Evolutionary conservation across 1,140 invertebrate genomes (phyloP).

Genomic region (Hyles euphorbiae): DNA sequence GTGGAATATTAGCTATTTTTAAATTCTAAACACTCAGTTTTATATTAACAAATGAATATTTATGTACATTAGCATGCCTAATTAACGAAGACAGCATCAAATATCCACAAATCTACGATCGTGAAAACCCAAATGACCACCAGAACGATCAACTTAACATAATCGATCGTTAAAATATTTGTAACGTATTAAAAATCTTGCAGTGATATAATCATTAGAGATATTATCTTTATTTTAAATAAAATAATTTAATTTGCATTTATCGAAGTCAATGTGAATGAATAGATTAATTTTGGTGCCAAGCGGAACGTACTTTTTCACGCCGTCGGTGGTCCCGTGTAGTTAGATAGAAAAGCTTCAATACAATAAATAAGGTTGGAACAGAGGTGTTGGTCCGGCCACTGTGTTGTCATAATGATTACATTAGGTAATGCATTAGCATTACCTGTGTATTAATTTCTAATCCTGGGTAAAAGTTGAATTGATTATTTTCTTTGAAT

Average conservation of each 20-base stretch:
- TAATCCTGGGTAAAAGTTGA: constrained; percentile 25
- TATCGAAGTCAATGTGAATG: neutral
- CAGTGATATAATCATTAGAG: constrained; percentile 6
- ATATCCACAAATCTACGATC: too few relatives aligned
- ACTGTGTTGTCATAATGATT: constrained; percentile 28
- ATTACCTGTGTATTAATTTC: constrained; percentile 33
- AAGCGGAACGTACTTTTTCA: constrained; percentile 22
- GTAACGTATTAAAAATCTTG: constrained; percentile 3
- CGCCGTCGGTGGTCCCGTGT: constrained; percentile 33
- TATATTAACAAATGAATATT: too few relatives aligned
- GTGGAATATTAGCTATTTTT: too few relatives aligned
- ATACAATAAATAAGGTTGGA: constrained; percentile 37
- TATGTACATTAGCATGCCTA: too few relatives aligned
- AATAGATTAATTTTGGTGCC: neutral
- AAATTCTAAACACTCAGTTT: too few relatives aligned
- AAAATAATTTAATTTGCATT: neutral
- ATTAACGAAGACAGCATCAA: too few relatives aligned
- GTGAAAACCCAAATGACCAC: neutral
- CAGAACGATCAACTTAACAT: constrained; percentile 4
- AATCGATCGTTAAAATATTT: constrained; percentile 9
- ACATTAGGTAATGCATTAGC: constrained; percentile 42
- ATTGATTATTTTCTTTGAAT: neutral
- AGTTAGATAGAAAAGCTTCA: constrained; percentile 31
- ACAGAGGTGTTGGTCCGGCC: constrained; percentile 27
- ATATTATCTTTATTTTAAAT: neutral